Conservation (phyloP, 2,888 invertebrate genomes). For the Blastobasis lacticolella region DNA sequence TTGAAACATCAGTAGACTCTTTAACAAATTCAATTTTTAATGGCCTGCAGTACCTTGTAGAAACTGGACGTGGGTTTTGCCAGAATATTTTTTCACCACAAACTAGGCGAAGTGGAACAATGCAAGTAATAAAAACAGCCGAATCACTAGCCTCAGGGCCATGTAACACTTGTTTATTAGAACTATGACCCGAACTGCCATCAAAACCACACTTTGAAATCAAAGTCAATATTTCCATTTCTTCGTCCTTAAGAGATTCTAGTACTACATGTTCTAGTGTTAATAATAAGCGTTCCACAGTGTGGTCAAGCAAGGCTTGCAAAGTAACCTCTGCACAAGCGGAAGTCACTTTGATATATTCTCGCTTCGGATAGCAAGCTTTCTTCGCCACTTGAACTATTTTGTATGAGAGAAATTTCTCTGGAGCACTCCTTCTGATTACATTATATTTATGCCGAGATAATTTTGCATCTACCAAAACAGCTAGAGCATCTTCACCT, state of each 20-base stretch:
- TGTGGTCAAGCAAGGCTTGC: constrained; percentile 19
- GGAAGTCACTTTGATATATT: constrained; percentile 15
- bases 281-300: constrained; percentile 13
- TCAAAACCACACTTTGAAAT: constrained; percentile 8
- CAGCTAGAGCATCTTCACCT: constrained; percentile 20
- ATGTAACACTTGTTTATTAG: constrained; percentile 20
- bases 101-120: too few species aligned
- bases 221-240: constrained; percentile 6
- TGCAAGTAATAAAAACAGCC: too few species aligned
- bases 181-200: constrained; percentile 19
- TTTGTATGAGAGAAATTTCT: constrained; percentile 22
- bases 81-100: too few species aligned
- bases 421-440: constrained; percentile 19
- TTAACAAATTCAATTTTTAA: too few species aligned
- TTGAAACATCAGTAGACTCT: too few species aligned
- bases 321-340: constrained; percentile 13
- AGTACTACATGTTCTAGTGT: constrained; percentile 10
- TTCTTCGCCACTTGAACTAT: constrained; percentile 20
- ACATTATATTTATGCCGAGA: constrained; percentile 22
- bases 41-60: too few species aligned
- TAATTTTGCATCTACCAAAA: constrained; percentile 21
- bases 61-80: too few species aligned
- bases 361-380: constrained; percentile 15
- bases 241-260: constrained; percentile 4
- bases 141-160: too few species aligned